Evolutionary conservation across 2,888 invertebrate species (phyloP).

Genomic region (Zaprionus lineosus): DNA sequence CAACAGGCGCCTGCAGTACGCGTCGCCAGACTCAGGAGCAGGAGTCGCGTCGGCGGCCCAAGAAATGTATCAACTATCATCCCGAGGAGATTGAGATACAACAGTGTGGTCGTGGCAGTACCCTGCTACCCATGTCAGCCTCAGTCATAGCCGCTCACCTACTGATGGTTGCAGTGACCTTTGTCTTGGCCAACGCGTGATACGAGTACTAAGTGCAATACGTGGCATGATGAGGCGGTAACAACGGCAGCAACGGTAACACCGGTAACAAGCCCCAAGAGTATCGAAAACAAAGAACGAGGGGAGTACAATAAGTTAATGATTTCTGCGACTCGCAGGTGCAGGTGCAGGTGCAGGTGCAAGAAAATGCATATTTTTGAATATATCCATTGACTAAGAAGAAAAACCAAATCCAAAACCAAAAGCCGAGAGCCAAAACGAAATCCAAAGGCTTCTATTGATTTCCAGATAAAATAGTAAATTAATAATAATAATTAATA

Average conservation of each 20-base stretch:
- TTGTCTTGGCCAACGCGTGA: constrained; percentile 81
- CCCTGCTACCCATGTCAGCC: constrained; percentile 70
- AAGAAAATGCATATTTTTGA: constrained; percentile 1
- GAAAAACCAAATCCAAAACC: constrained; percentile 17
- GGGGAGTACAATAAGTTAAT: constrained; percentile 11
- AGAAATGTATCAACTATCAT: constrained; percentile 94
- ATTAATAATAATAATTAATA: constrained; percentile 43
- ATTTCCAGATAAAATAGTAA: constrained; percentile 18
- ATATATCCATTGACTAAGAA: constrained; percentile 15
- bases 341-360: neutral
- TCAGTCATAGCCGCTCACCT: constrained; percentile 77
- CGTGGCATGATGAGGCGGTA: constrained; percentile 1
- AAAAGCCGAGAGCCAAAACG: constrained; percentile 23
- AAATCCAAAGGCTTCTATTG: constrained; percentile 15
- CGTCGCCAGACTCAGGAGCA: constrained; percentile 86
- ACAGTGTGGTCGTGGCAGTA: constrained; percentile 82
- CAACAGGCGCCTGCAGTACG: constrained; percentile 83
- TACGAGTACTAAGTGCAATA: constrained; percentile 68
- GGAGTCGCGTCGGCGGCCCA: constrained; percentile 88
- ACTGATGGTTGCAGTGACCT: constrained; percentile 78
- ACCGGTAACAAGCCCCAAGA: too few relatives aligned
- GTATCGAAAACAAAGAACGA: neutral
- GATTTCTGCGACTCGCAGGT: neutral
- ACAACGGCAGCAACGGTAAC: neutral
- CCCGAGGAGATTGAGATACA: constrained; percentile 88